A percentile compares a stretch with the other conserved stretches of the same genome.
These are phyloP conservation scores for Chlamydotis undulata DNA, from an alignment of 2,113 vertebrate species.

Conservation along the genomic window DNA sequence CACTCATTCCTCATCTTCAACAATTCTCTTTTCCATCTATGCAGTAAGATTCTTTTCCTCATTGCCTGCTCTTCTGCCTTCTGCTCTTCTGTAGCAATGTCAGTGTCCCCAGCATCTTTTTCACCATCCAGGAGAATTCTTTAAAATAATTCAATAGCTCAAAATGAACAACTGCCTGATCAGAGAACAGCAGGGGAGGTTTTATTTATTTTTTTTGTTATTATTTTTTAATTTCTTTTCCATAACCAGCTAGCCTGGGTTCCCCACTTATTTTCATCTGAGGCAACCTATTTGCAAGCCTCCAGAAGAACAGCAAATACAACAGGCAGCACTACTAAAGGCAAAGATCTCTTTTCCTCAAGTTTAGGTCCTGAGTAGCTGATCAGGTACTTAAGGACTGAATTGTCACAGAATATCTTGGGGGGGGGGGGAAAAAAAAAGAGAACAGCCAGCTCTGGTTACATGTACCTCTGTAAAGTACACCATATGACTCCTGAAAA, in stretches of 20 bases:
- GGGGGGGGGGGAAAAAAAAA: not conserved
- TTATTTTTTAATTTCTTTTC: not conserved
- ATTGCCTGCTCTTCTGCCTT: not conserved
- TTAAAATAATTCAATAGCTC: not conserved
- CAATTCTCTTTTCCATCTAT: not conserved
- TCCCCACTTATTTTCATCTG: not conserved
- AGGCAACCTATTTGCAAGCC: not conserved
- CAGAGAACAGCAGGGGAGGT: not conserved
- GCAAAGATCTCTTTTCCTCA: not conserved
- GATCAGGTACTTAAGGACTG: not conserved
- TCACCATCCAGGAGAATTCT: not conserved
- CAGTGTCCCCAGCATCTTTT: not conserved
- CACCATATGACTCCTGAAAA: not conserved
- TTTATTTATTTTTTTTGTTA: too few relatives aligned
- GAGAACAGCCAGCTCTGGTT: not conserved
- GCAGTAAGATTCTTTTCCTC: not conserved
- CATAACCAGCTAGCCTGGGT: not conserved
- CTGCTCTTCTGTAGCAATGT: not conserved
- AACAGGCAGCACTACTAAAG: not conserved
- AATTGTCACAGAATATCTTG: not conserved
- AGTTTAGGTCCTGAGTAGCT: not conserved
- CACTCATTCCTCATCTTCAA: not conserved
- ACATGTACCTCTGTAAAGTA: not conserved
- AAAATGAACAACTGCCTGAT: not conserved
- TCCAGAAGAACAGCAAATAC: not conserved